Percentiles rank a stretch among this genome's conserved stretches.
Conservation (phyloP, 1,140 invertebrate species). For the Zaprionus africanus region DNA sequence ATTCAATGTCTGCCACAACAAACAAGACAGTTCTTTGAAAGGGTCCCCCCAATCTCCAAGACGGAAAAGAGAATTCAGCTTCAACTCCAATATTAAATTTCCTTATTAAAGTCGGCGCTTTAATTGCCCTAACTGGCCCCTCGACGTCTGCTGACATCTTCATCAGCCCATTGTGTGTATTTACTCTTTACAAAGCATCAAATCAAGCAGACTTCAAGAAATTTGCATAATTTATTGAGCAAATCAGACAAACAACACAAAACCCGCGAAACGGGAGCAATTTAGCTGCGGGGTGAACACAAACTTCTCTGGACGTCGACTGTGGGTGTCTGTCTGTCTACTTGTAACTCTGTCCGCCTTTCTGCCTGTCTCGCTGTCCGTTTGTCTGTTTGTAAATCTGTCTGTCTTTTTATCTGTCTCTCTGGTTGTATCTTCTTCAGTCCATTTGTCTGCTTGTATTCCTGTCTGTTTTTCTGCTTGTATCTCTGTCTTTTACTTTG, state of each 20-base stretch:
- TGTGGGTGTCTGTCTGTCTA: not conserved
- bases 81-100: slow-evolving; percentile 27
- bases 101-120: slow-evolving; percentile 32
- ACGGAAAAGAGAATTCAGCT: not conserved
- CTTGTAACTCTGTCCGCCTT: not conserved
- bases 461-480: not conserved
- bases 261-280: slow-evolving; percentile 33
- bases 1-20: not conserved
- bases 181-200: slow-evolving; percentile 19
- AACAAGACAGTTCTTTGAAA: not conserved
- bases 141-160: not conserved
- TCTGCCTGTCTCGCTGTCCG: not conserved
- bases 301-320: slow-evolving; percentile 13
- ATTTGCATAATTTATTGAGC: slow-evolving; percentile 60
- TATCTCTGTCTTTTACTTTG: not conserved
- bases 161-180: not conserved
- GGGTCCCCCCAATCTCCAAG: too few species aligned
- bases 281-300: slow-evolving; percentile 33
- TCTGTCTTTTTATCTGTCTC: not conserved
- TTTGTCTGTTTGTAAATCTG: not conserved
- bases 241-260: slow-evolving; percentile 24
- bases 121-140: slow-evolving; percentile 14
- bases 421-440: not conserved
- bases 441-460: not conserved
- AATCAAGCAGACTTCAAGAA: slow-evolving; percentile 26